Evolutionary conservation across 2,888 invertebrate species (phyloP).

Genomic region (Brachyptera risi): DNA sequence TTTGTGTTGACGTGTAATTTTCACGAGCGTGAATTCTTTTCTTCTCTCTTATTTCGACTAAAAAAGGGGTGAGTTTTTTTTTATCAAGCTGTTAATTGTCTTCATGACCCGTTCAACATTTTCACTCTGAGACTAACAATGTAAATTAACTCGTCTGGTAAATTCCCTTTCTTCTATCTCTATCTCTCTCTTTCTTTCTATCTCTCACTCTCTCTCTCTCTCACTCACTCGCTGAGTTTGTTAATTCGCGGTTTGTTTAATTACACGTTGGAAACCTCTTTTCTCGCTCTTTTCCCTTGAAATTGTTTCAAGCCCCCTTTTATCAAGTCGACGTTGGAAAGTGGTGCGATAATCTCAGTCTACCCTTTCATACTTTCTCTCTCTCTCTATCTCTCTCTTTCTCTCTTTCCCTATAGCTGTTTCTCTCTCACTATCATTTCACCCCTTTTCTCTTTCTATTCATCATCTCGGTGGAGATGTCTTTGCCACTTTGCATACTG

Average conservation of each 20-base stretch:
- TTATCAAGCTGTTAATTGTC: no score
- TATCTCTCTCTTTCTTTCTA: no score
- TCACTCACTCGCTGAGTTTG: conserved; percentile 4
- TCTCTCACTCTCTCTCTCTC: no score
- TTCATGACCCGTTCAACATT: no score
- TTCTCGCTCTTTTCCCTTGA: conserved; percentile 20
- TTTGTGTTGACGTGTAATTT: no score
- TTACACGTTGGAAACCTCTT: conserved; percentile 24
- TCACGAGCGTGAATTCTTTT: no score
- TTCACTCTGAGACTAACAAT: no score
- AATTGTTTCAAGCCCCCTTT: conserved; percentile 29
- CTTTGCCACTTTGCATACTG: conserved; percentile 12
- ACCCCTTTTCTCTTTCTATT: no score
- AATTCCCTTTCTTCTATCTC: conserved; percentile 8
- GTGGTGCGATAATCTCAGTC: conserved; percentile 23
- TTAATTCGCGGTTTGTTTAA: conserved; percentile 25
- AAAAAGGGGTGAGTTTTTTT: no score
- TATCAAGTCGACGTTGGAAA: conserved; percentile 23
- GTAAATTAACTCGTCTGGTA: neutral
- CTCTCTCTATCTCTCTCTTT: conserved; percentile 15
- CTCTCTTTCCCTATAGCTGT: conserved; percentile 25
- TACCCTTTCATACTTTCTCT: conserved; percentile 20
- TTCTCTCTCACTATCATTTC: conserved; percentile 7
- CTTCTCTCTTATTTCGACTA: no score
- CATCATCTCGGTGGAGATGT: conserved; percentile 24